Conservation (phyloP, 2,888 invertebrate species). For the Scaptomyza tumidula region DNA sequence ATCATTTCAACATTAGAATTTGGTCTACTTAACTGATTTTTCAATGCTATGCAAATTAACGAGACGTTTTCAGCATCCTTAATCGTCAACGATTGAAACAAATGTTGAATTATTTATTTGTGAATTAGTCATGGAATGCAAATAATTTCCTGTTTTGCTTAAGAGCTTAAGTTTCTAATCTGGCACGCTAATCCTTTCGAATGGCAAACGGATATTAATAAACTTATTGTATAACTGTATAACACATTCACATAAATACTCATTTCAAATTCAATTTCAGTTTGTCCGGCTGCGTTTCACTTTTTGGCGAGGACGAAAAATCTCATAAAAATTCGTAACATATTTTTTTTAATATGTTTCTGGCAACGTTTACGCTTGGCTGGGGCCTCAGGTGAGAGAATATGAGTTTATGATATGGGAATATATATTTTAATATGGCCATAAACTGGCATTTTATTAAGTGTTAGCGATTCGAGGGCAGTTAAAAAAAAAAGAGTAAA, state of each 20-base stretch:
- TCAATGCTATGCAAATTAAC: conserved; percentile 28
- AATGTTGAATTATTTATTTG: conserved; percentile 58
- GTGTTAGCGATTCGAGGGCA: background rate
- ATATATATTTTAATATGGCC: conserved; percentile 7
- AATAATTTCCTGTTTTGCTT: conserved; percentile 67
- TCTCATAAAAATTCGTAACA: conserved; percentile 66
- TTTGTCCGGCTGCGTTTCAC: conserved; percentile 17
- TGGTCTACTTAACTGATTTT: background rate
- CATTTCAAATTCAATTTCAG: conserved; percentile 72
- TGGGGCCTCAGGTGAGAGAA: conserved; percentile 33
- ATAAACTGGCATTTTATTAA: conserved; percentile 10
- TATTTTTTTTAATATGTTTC: conserved; percentile 33
- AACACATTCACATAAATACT: conserved; percentile 1
- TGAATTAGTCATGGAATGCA: conserved; percentile 24
- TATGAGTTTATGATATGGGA: conserved; percentile 45
- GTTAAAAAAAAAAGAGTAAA: background rate
- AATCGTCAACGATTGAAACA: conserved; percentile 54
- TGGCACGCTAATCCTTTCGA: conserved; percentile 56
- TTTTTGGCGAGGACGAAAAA: conserved; percentile 27
- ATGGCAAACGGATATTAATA: conserved; percentile 75
- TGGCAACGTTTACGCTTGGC: conserved; percentile 14
- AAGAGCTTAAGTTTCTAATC: conserved; percentile 56
- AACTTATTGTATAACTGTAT: too few relatives aligned
- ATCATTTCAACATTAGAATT: conserved; percentile 29
- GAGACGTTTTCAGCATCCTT: background rate